phyloP scores from a whole-genome alignment of 2,888 invertebrate species.

The Sisyra nigra region DNA sequence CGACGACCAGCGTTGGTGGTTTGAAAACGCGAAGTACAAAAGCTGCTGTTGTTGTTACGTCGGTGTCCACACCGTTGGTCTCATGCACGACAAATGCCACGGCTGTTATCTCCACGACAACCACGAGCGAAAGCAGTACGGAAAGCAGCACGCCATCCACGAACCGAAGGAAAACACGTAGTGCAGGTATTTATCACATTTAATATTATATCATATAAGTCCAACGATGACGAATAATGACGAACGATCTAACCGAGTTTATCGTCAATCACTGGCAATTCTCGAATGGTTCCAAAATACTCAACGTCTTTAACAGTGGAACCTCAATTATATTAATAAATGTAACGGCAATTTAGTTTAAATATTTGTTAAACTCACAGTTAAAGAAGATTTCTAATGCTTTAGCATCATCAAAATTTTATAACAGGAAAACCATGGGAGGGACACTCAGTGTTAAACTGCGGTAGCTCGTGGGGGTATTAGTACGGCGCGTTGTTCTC shows the following conservation, averaged over 20 bases:
- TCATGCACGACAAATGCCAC: conserved; percentile 16
- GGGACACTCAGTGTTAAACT: no score
- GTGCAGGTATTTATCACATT: conserved; percentile 38
- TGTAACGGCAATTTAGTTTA: no score
- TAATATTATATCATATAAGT: no score
- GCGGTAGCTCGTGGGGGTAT: no score
- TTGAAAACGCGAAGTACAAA: conserved; percentile 24
- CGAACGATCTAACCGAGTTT: conserved; percentile 12
- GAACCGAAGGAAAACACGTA: conserved; percentile 41
- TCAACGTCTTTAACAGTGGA: neutral
- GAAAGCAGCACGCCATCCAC: conserved; percentile 1
- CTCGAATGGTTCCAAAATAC: neutral
- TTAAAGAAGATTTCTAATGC: no score
- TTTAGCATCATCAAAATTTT: no score
- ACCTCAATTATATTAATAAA: no score
- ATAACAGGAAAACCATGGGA: no score
- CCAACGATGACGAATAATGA: no score
- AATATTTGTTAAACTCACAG: no score
- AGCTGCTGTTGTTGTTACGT: conserved; percentile 12
- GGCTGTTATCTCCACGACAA: conserved; percentile 14
- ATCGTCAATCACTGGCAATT: neutral
- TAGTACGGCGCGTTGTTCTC: no score
- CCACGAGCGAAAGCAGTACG: conserved; percentile 13
- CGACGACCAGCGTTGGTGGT: conserved; percentile 18
- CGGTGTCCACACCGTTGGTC: conserved; percentile 20